These are phyloP conservation scores for Helicoverpa armigera DNA, from an alignment of 1,140 invertebrate genomes.

Conservation along the genomic window DNA sequence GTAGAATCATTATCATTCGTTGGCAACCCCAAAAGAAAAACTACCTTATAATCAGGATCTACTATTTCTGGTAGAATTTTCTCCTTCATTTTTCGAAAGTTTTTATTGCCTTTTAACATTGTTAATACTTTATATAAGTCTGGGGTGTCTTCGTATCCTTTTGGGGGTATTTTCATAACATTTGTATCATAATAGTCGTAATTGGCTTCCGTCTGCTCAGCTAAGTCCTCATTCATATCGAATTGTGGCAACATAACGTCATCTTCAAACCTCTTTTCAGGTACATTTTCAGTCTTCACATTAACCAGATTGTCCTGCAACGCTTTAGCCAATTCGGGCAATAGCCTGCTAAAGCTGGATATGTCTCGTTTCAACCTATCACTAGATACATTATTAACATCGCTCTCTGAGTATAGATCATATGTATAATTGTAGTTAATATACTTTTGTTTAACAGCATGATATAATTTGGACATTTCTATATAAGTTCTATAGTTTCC, in stretches of 20 bases:
- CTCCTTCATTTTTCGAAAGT: constrained; percentile 60
- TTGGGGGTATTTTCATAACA: constrained; percentile 83
- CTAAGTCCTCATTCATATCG: constrained; percentile 80
- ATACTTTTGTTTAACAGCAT: constrained; percentile 67
- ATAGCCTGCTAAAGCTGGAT: constrained; percentile 66
- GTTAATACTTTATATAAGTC: constrained; percentile 70
- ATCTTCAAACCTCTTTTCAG: constrained; percentile 76
- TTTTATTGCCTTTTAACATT: constrained; percentile 67
- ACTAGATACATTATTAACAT: constrained; percentile 57
- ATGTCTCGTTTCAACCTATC: constrained; percentile 67
- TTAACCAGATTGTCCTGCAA: constrained; percentile 68
- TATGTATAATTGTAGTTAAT: constrained; percentile 77
- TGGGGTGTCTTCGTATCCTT: constrained; percentile 73
- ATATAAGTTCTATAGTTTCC: constrained; percentile 88
- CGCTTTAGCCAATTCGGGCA: constrained; percentile 75
- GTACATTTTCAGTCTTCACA: constrained; percentile 59
- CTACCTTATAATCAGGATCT: constrained; percentile 72
- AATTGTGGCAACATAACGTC: constrained; percentile 75
- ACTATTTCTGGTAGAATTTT: constrained; percentile 38
- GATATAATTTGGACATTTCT: constrained; percentile 66
- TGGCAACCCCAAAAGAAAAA: constrained; percentile 78
- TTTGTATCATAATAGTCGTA: constrained; percentile 77
- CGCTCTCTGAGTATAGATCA: constrained; percentile 67
- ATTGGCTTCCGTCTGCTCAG: constrained; percentile 64
- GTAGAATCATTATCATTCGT: constrained; percentile 68